Evolutionary conservation across 1,140 invertebrate genomes (phyloP).

Genomic region (Sycobia sp.): DNA sequence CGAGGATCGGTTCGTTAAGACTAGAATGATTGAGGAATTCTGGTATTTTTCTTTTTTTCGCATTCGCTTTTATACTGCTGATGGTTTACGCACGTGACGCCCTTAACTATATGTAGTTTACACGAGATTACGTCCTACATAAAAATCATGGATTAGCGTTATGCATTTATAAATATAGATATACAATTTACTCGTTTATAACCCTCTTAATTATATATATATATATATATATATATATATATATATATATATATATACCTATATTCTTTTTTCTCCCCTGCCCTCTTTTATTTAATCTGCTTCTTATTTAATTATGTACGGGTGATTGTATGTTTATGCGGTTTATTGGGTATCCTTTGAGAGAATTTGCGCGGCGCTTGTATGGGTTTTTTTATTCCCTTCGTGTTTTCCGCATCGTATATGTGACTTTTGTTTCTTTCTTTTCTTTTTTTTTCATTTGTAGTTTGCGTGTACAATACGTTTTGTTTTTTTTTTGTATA

Average conservation of each 20-base stretch:
- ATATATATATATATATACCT: slow-evolving; percentile 38
- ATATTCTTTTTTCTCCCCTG: slow-evolving; percentile 29
- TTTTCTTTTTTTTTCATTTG: neutral
- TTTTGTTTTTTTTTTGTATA: slow-evolving; percentile 8
- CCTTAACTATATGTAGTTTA: slow-evolving; percentile 30
- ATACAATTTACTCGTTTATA: slow-evolving; percentile 31
- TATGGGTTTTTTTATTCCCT: no score
- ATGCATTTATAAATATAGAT: slow-evolving; percentile 35
- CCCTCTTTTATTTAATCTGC: no score
- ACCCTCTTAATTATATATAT: slow-evolving; percentile 24
- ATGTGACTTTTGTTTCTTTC: slow-evolving; percentile 15
- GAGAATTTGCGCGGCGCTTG: no score
- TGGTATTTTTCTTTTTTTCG: slow-evolving; percentile 20
- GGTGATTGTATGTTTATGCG: no score
- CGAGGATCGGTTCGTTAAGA: slow-evolving; percentile 36
- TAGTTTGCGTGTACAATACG: slow-evolving; percentile 1
- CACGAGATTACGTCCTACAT: slow-evolving; percentile 27
- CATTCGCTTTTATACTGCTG: slow-evolving; percentile 13
- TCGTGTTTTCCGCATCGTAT: no score
- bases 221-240: slow-evolving; percentile 40
- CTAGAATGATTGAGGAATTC: slow-evolving; percentile 34
- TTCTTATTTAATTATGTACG: no score
- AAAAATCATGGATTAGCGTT: slow-evolving; percentile 32
- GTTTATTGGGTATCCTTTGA: no score
- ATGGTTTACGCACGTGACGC: slow-evolving; percentile 19